A percentile compares a stretch with the other conserved stretches of the same genome.
phyloP scores from a whole-genome alignment of 2,888 invertebrate species.

The Calameuta idolon region DNA sequence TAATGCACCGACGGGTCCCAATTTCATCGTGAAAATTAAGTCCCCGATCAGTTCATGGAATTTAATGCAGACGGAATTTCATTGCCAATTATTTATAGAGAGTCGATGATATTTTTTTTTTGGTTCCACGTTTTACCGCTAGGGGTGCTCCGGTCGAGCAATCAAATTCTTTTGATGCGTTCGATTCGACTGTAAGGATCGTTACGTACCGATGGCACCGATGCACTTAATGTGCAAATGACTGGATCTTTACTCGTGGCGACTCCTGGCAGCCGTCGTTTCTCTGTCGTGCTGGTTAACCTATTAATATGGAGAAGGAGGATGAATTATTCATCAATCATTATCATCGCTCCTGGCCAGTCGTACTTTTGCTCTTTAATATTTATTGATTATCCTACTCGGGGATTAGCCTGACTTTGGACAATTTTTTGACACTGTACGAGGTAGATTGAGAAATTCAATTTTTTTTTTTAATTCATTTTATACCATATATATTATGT shows the following conservation, averaged over 20 bases:
- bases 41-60: background rate
- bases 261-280: background rate
- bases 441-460: background rate
- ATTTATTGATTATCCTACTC: background rate
- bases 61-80: background rate
- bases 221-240: slow-evolving; percentile 7
- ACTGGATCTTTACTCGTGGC: background rate
- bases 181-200: background rate
- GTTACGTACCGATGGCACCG: background rate
- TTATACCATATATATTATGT: background rate
- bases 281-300: background rate
- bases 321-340: background rate
- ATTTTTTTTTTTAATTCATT: background rate
- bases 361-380: background rate
- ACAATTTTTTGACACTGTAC: background rate
- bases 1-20: background rate
- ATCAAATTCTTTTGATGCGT: background rate
- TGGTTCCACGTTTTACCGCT: background rate
- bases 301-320: background rate
- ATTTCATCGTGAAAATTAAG: background rate
- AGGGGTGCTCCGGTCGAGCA: background rate
- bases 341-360: background rate
- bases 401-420: background rate
- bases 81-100: background rate
- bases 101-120: background rate